A percentile compares a stretch with the other conserved stretches of the same genome.
These are phyloP conservation scores for Silurus lanzhouensis DNA, from an alignment of 2,797 vertebrate species.

Conservation along the genomic window DNA sequence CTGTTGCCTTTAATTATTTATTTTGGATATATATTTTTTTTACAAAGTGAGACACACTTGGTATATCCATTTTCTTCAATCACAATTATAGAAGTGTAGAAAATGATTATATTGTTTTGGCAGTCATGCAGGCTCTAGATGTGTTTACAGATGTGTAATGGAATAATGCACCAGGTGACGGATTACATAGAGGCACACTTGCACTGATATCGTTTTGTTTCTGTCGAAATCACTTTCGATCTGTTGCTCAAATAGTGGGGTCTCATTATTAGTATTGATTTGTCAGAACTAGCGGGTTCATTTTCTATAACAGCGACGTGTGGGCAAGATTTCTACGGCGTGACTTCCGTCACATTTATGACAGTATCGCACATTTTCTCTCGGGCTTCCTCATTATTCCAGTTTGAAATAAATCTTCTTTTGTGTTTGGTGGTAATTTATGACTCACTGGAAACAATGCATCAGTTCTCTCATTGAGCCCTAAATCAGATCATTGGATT, in stretches of 20 bases:
- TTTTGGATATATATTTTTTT: no score
- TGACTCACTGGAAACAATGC: slow-evolving; percentile 11
- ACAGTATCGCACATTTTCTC: background rate
- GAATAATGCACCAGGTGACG: no score
- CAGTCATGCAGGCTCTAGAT: background rate
- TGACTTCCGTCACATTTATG: background rate
- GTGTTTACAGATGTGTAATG: background rate
- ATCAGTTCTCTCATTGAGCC: background rate
- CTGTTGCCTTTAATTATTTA: background rate
- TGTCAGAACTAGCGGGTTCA: background rate
- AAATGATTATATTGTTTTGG: background rate
- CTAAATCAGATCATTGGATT: background rate
- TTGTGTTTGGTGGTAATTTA: background rate
- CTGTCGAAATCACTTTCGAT: background rate
- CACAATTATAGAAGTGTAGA: background rate
- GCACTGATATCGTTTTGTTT: background rate
- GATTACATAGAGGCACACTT: background rate
- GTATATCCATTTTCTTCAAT: background rate
- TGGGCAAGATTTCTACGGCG: background rate
- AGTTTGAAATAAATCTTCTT: background rate
- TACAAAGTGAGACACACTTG: background rate
- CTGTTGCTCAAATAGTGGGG: background rate
- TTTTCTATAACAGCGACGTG: background rate
- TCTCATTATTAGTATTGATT: background rate
- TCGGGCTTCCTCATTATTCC: background rate